Percentiles rank a stretch among this genome's conserved stretches.
These are phyloP conservation scores for Bos javanicus DNA, from an alignment of 2,113 vertebrate species.

Conservation along the genomic window DNA sequence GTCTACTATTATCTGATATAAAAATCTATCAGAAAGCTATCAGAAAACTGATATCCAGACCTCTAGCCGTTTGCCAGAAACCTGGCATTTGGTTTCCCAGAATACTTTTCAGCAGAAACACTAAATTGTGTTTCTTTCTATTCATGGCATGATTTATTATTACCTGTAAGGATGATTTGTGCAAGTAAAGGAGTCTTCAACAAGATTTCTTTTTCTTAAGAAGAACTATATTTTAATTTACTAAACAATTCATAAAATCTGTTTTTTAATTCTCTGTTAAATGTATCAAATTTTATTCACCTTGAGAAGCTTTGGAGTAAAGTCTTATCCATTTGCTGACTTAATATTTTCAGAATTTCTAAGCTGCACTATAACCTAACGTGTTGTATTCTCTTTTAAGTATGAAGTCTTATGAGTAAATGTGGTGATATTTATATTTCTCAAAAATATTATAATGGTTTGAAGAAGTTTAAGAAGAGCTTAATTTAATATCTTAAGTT, in stretches of 20 bases:
- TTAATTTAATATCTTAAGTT: background rate
- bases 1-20: background rate
- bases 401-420: background rate
- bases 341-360: background rate
- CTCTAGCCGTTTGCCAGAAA: background rate
- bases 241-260: background rate
- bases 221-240: background rate
- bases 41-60: background rate
- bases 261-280: background rate
- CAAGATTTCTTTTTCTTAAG: background rate
- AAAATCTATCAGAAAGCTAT: background rate
- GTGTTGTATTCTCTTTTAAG: background rate
- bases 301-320: background rate
- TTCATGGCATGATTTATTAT: background rate
- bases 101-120: background rate
- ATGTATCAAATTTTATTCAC: background rate
- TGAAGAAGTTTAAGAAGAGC: background rate
- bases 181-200: background rate
- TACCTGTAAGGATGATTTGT: background rate
- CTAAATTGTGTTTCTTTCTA: background rate
- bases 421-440: background rate
- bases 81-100: background rate
- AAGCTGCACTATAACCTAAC: background rate
- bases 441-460: background rate
- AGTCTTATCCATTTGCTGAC: background rate